phyloP scores from a whole-genome alignment of 1,140 invertebrate genomes.

The Diabrotica virgifera region DNA sequence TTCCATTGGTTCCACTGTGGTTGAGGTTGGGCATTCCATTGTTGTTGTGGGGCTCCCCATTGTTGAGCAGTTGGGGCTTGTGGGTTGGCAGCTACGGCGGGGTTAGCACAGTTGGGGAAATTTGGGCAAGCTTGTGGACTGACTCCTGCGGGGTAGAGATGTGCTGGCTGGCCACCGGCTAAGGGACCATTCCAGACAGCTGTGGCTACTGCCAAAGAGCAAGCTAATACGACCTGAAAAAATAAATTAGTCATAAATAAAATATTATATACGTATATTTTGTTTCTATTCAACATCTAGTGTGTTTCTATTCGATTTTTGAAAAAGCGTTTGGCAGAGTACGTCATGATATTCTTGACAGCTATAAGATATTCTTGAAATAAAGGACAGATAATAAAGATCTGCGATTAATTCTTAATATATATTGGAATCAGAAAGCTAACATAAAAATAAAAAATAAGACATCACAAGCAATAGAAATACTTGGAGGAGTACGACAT shows the following conservation, averaged over 20 bases:
- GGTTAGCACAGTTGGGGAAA: conserved; percentile 48
- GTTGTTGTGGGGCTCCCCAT: conserved; percentile 27
- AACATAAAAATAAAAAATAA: too few species aligned
- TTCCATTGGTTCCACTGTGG: conserved; percentile 20
- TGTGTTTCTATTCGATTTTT: too few species aligned
- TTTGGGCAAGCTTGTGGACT: conserved; percentile 49
- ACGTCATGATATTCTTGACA: too few species aligned
- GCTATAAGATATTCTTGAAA: too few species aligned
- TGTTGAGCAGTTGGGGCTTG: conserved; percentile 26
- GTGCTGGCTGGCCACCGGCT: conserved; percentile 45
- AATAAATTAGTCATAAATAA: neutral
- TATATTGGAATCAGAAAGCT: too few species aligned
- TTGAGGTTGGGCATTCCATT: conserved; percentile 22
- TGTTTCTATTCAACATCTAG: too few species aligned
- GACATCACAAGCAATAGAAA: too few species aligned
- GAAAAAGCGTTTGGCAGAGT: too few species aligned
- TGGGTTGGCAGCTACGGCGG: conserved; percentile 43
- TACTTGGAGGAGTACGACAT: too few species aligned
- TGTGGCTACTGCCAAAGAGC: conserved; percentile 35
- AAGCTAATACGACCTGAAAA: conserved; percentile 43
- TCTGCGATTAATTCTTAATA: too few species aligned
- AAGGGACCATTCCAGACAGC: conserved; percentile 45
- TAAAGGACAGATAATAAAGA: too few species aligned
- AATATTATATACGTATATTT: too few species aligned
- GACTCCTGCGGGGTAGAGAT: conserved; percentile 47